Base-by-base conservation (phyloP, 2,113 vertebrate species). In the Bufo bufo region DNA sequence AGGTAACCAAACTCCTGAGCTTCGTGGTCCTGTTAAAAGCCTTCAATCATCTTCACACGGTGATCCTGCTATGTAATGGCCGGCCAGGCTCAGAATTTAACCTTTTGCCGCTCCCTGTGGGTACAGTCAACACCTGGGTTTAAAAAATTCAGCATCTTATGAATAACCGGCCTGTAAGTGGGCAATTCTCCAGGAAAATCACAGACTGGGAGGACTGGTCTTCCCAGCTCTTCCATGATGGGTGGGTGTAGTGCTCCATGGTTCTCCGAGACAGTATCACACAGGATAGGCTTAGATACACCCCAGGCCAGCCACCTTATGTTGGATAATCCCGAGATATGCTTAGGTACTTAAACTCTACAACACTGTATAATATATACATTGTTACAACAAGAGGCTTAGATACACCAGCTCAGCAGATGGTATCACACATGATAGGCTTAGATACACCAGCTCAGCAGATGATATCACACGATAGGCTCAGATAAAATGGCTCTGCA, bases 1-100 rank as follows among this genome's bases (percentile, higher is more conserved):
- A 16, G 19, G 65, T 72, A 87, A 87, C 77, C 65, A 12, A 81
- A 87, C 50, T 52, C 86, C 49, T 71, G 7, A 19, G 59, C 2
- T 79, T 4, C 2, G 54, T 56, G 66, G 59, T 56, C 59, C 12
- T 54, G 47, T 54, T 79, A 85, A 75, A 63, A 85, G 72, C 82
- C 20, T 33, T 72, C 82, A 84, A 16, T 71, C 45, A 84, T 23
- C 8, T 10, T 85, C 20, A 85, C 82, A 58, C 50, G 9, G 16
- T 43, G 16, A 69, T 71, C 11, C 17, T 52, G 47, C 49, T 50
- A 65, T 52, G 43, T 66, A 83, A 69, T n/a, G 82, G 82, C 19
- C 47, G 8, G n/a, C 45, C 50, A 19, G 66, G 23, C 52, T 17
- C 10, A 54, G 17, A 59, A 61, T 74, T 0, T 59, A 75, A 85